A percentile compares a stretch with the other conserved stretches of the same genome.
Conservation (phyloP, 2,888 invertebrate species). For the Pimpla rufipes region DNA sequence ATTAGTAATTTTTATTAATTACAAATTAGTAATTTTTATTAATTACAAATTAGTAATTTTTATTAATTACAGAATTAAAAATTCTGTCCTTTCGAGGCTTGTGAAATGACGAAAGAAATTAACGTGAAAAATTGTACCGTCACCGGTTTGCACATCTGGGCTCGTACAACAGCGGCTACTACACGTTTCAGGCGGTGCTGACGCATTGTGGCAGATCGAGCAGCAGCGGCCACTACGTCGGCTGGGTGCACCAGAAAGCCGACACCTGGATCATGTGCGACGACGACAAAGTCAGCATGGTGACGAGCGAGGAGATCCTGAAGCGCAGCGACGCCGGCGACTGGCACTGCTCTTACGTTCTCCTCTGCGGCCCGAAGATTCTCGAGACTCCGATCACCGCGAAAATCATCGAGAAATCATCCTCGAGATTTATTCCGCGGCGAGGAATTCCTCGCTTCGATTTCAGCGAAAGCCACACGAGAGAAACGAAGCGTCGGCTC, state of each 20-base stretch:
- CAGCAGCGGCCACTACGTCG: slow-evolving; percentile 99
- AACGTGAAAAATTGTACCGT: neutral
- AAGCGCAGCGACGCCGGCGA: slow-evolving; percentile 99
- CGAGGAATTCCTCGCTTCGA: neutral
- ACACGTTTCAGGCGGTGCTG: slow-evolving; percentile 96
- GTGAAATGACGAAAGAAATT: neutral
- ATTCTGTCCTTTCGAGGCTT: neutral
- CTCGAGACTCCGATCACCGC: slow-evolving; percentile 88
- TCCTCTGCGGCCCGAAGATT: slow-evolving; percentile 96
- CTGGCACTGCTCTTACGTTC: slow-evolving; percentile 99
- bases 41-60: too few relatives aligned
- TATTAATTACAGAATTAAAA: neutral
- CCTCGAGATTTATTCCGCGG: slow-evolving; percentile 15
- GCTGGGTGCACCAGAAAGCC: slow-evolving; percentile 93
- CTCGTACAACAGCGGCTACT: slow-evolving; percentile 99
- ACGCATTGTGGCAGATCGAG: slow-evolving; percentile 98
- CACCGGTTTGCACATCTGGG: slow-evolving; percentile 91
- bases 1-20: too few relatives aligned
- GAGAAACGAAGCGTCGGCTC: neutral
- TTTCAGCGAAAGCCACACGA: neutral
- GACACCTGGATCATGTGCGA: slow-evolving; percentile 98
- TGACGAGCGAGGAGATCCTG: slow-evolving; percentile 96
- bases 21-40: too few relatives aligned
- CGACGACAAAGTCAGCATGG: slow-evolving; percentile 96
- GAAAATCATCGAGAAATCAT: slow-evolving; percentile 65